These are phyloP conservation scores for Lordiphosa collinella DNA, from an alignment of 1,140 invertebrate species.

Conservation along the genomic window DNA sequence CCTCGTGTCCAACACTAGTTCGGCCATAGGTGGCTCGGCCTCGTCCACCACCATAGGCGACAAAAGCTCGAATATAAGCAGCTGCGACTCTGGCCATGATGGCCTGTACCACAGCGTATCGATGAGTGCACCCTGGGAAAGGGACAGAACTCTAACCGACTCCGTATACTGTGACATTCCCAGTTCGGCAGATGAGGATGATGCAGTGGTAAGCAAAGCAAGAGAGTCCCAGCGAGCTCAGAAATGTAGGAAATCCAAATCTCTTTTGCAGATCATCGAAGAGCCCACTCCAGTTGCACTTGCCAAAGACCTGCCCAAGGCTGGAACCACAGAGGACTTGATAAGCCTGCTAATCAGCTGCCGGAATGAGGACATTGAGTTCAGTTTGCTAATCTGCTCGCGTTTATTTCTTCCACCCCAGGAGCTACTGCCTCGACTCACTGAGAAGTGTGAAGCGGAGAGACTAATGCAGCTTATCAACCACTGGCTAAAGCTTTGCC, in stretches of 20 bases:
- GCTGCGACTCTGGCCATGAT: constrained; percentile 71
- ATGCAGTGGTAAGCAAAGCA: constrained; percentile 35
- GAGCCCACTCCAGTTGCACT: constrained; percentile 36
- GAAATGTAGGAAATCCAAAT: constrained; percentile 26
- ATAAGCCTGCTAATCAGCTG: constrained; percentile 21
- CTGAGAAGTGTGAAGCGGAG: constrained; percentile 21
- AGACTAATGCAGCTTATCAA: constrained; percentile 21
- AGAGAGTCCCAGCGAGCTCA: background rate
- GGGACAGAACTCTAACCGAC: constrained; percentile 44
- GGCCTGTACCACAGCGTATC: constrained; percentile 69
- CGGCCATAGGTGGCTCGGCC: constrained; percentile 40
- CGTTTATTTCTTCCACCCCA: constrained; percentile 35
- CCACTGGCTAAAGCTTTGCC: constrained; percentile 33
- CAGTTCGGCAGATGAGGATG: constrained; percentile 55
- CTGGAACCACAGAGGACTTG: constrained; percentile 36
- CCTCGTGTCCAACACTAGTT: constrained; percentile 50
- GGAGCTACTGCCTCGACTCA: constrained; percentile 29
- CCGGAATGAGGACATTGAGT: constrained; percentile 30
- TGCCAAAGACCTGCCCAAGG: constrained; percentile 56
- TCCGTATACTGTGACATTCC: constrained; percentile 67
- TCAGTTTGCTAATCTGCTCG: constrained; percentile 34
- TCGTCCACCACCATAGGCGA: constrained; percentile 60
- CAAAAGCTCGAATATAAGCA: constrained; percentile 66
- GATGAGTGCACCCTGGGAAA: constrained; percentile 47
- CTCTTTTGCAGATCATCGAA: constrained; percentile 39